A percentile compares a stretch with the other conserved stretches of the same genome.
Evolutionary conservation across 2,797 vertebrate species (phyloP).

Genomic region (Alectoris magna): DNA sequence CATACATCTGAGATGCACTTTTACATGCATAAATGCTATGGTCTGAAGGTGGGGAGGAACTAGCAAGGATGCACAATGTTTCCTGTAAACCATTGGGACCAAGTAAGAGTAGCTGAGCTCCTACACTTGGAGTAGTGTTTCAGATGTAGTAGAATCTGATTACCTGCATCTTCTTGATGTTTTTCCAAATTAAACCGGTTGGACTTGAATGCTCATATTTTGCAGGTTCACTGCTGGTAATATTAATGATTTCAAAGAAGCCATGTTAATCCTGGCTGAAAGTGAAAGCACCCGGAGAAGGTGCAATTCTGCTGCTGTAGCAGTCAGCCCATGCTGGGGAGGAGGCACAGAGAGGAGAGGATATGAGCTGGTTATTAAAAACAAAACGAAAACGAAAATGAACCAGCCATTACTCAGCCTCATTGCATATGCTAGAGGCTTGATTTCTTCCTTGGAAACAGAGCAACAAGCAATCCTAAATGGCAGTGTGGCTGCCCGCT

Average conservation of each 20-base stretch:
- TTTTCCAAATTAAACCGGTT: neutral
- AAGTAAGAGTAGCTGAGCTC: neutral
- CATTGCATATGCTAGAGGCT: neutral
- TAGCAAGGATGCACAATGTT: neutral
- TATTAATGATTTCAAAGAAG: neutral
- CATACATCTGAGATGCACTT: neutral
- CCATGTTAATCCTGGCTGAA: neutral
- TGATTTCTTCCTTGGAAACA: neutral
- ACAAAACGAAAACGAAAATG: neutral
- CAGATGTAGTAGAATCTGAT: neutral
- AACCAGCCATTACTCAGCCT: neutral
- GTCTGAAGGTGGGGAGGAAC: accelerated
- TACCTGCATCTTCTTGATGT: neutral
- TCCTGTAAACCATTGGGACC: neutral
- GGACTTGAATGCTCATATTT: neutral
- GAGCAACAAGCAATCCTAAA: neutral
- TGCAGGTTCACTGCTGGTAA: neutral
- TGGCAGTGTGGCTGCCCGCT: neutral
- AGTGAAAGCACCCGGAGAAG: neutral
- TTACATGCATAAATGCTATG: neutral
- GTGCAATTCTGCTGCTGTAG: neutral
- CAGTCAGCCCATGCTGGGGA: neutral
- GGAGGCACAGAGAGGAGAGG: neutral
- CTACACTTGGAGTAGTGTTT: neutral
- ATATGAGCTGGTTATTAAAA: neutral